Evolutionary conservation across 2,113 vertebrate species (phyloP).

Genomic region (Delphinus delphis): DNA sequence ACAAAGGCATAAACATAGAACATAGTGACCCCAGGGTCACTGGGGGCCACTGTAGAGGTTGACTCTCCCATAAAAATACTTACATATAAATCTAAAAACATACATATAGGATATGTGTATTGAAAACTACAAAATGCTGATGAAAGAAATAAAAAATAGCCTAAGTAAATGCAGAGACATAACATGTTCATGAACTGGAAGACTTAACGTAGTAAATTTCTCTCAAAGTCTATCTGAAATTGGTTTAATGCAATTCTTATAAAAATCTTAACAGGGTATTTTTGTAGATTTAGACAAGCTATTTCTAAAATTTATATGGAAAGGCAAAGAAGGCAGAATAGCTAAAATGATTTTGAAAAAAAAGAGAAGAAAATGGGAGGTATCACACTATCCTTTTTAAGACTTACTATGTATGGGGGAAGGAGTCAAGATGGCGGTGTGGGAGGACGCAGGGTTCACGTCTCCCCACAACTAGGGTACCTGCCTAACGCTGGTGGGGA

Average conservation of each 20-base stretch:
- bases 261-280: not conserved
- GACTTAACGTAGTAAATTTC: not conserved
- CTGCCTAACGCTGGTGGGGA: too few relatives aligned
- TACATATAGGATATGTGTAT: too few relatives aligned
- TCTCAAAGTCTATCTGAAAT: not conserved
- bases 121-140: too few relatives aligned
- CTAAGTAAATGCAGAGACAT: not conserved
- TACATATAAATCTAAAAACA: not conserved
- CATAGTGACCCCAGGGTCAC: not conserved
- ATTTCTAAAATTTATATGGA: not conserved
- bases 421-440: too few relatives aligned
- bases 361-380: not conserved
- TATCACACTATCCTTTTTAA: not conserved
- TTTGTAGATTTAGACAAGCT: not conserved
- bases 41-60: fast-evolving
- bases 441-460: too few relatives aligned
- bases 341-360: not conserved
- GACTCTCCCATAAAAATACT: not conserved
- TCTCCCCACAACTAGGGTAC: too few relatives aligned
- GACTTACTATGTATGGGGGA: not conserved
- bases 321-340: not conserved
- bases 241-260: not conserved
- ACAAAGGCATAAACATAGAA: not conserved
- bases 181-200: not conserved
- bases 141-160: not conserved